Evolutionary conservation across 53 echinoderm and acorn worm species (phyloP).

Genomic region (Stichopus horrens): DNA sequence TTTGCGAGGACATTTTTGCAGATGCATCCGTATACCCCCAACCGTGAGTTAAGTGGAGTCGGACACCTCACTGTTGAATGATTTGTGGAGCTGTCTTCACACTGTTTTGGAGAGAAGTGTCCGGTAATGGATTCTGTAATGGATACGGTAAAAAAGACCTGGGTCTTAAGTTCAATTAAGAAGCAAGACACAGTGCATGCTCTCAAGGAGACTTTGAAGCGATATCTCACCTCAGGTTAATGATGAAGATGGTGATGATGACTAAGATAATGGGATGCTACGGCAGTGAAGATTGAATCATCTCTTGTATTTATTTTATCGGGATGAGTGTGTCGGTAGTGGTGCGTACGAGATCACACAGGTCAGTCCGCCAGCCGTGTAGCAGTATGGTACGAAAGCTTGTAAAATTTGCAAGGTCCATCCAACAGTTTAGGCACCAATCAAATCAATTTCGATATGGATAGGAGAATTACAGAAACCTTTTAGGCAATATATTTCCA

Average conservation of each 20-base stretch:
- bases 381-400: no score
- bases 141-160: background rate
- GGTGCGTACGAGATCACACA: no score
- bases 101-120: background rate
- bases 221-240: background rate
- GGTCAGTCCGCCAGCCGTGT: no score
- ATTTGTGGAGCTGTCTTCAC: background rate
- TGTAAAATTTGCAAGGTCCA: no score
- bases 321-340: no score
- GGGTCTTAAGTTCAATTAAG: background rate
- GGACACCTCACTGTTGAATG: background rate
- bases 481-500: no score
- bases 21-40: background rate
- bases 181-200: background rate
- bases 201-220: background rate
- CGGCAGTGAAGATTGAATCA: no score
- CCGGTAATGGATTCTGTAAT: background rate
- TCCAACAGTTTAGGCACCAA: no score
- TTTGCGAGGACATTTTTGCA: no score
- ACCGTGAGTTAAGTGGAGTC: background rate
- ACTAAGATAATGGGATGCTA: background rate
- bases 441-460: no score
- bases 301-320: no score
- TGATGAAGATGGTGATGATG: background rate
- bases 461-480: no score